A percentile compares a stretch with the other conserved stretches of the same genome.
Evolutionary conservation across 2,113 vertebrate species (phyloP).

Genomic region (Oryzias celebensis): DNA sequence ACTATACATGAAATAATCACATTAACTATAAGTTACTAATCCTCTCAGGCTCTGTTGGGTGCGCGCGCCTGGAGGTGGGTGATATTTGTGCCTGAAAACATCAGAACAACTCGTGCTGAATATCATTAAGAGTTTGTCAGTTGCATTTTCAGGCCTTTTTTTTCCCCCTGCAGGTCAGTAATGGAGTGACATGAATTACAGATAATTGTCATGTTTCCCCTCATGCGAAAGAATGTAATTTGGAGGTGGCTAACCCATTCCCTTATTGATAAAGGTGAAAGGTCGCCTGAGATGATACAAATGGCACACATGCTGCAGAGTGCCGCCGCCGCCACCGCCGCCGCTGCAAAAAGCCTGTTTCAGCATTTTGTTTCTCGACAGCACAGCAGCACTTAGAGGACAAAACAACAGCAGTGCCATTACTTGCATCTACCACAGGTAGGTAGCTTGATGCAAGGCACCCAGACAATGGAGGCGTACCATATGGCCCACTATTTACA

Average conservation of each 20-base stretch:
- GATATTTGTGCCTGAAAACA: slow-evolving; percentile 57
- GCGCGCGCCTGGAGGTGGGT: slow-evolving; percentile 28
- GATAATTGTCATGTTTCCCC: slow-evolving; percentile 76
- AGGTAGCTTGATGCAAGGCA: slow-evolving; percentile 65
- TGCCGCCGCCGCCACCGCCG: slow-evolving; percentile 25
- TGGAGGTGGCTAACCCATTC: slow-evolving; percentile 71
- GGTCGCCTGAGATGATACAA: slow-evolving; percentile 75
- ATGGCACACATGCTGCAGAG: slow-evolving; percentile 62
- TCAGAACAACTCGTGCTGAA: slow-evolving; percentile 56
- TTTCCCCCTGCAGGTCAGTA: slow-evolving; percentile 71
- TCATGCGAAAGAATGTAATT: slow-evolving; percentile 75
- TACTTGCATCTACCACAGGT: slow-evolving; percentile 69
- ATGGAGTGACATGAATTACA: slow-evolving; percentile 82
- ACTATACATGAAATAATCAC: slow-evolving; percentile 70
- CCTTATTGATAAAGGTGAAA: slow-evolving; percentile 78
- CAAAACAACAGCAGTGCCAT: slow-evolving; percentile 64
- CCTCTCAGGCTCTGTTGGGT: slow-evolving; percentile 41
- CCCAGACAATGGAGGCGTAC: slow-evolving; percentile 69
- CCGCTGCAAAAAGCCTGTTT: slow-evolving; percentile 67
- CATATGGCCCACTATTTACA: slow-evolving; percentile 77
- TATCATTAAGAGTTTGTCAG: slow-evolving; percentile 69
- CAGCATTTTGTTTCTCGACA: slow-evolving; percentile 67
- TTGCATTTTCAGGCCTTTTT: slow-evolving; percentile 64
- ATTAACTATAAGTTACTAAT: slow-evolving; percentile 68
- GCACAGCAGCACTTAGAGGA: slow-evolving; percentile 71